phyloP scores from a whole-genome alignment of 2,113 vertebrate species.

The Nicator chloris region DNA sequence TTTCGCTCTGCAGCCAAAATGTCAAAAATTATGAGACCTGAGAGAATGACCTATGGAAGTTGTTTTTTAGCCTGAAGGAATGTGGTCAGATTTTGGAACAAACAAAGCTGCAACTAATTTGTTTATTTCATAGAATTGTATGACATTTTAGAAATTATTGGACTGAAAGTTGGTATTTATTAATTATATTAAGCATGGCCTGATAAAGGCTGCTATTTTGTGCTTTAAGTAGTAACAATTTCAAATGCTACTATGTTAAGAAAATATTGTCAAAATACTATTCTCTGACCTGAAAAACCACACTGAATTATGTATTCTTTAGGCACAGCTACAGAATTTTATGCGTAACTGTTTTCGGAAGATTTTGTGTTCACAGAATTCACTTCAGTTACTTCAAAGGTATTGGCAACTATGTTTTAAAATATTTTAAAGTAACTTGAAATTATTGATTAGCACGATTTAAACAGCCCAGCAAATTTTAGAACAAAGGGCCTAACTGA shows the following conservation, averaged over 20 bases:
- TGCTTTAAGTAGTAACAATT: background rate
- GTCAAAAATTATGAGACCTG: background rate
- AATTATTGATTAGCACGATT: background rate
- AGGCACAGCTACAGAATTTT: constrained; percentile 79
- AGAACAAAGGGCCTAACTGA: background rate
- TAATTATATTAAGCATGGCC: background rate
- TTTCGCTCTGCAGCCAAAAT: background rate
- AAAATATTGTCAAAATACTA: background rate
- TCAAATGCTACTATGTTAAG: background rate
- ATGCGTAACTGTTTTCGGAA: constrained; percentile 78
- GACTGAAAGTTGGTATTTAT: background rate
- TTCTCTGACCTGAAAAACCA: background rate
- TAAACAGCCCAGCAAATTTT: background rate
- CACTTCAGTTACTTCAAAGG: constrained; percentile 79
- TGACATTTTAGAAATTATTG: background rate
- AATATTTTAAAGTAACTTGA: background rate
- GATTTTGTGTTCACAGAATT: constrained; percentile 76
- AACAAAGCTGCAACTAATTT: background rate
- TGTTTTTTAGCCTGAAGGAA: background rate
- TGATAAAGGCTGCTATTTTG: background rate
- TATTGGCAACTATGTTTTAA: constrained; percentile 25
- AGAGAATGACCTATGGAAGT: background rate
- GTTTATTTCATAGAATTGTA: background rate
- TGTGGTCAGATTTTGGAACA: background rate
- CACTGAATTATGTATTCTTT: constrained; percentile 1